phyloP scores from a whole-genome alignment of 2,888 invertebrate species.

The Sepiola atlantica region DNA sequence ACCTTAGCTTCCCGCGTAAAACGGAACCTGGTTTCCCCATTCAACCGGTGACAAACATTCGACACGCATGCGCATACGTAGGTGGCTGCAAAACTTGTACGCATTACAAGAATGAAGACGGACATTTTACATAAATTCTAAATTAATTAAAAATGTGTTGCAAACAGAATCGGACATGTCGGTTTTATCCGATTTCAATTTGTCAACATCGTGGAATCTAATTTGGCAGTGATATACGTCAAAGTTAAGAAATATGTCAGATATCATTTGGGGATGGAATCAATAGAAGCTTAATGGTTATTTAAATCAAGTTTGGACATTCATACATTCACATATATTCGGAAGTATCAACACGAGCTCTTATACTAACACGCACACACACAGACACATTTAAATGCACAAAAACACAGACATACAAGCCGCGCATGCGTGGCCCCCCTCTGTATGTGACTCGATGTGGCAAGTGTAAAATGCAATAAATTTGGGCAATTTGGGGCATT shows the following conservation, averaged over 20 bases:
- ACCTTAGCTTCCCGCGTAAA: too few species aligned
- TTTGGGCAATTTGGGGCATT: too few species aligned
- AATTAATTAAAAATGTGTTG: neutral
- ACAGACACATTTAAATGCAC: neutral
- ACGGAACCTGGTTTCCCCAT: too few species aligned
- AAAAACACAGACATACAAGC: neutral
- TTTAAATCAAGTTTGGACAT: neutral
- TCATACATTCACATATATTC: neutral
- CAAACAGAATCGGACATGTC: neutral
- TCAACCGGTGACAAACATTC: too few species aligned
- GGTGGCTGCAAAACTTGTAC: too few species aligned
- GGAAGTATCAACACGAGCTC: neutral
- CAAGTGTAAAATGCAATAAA: too few species aligned
- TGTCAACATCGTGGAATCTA: conserved; percentile 8
- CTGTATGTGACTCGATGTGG: too few species aligned
- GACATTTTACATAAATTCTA: neutral
- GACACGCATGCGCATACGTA: too few species aligned
- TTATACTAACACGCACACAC: neutral
- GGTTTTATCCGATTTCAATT: neutral
- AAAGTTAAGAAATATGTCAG: neutral
- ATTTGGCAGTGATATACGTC: neutral
- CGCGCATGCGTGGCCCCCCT: too few species aligned
- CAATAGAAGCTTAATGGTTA: neutral
- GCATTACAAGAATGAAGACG: too few species aligned
- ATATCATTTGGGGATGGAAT: neutral